These are phyloP conservation scores for Erebia aethiops DNA, from an alignment of 2,888 invertebrate genomes.

Conservation along the genomic window DNA sequence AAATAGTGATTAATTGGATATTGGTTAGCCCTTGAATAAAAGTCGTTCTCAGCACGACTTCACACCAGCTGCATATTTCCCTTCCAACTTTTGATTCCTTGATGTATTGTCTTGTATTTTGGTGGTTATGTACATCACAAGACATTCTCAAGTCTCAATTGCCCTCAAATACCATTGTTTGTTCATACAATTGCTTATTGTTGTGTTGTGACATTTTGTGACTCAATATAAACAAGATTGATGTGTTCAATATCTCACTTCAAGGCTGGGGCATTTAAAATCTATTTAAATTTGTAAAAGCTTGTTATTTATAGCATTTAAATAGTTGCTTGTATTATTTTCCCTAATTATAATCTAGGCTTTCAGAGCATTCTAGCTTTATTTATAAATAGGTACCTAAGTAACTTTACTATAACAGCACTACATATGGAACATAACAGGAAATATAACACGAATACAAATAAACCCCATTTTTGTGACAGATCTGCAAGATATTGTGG, in stretches of 20 bases:
- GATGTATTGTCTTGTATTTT: conserved; percentile 42
- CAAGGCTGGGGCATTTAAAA: conserved; percentile 34
- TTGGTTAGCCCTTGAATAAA: conserved; percentile 14
- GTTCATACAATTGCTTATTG: conserved; percentile 41
- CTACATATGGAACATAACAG: too few relatives aligned
- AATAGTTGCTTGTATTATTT: background rate
- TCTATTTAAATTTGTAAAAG: conserved; percentile 25
- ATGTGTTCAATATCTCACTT: conserved; percentile 50
- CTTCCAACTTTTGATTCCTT: conserved; percentile 38
- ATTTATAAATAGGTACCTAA: too few relatives aligned
- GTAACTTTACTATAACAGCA: too few relatives aligned
- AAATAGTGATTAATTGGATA: conserved; percentile 2
- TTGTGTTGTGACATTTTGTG: conserved; percentile 57
- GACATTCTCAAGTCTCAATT: conserved; percentile 43
- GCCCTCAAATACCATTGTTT: conserved; percentile 39
- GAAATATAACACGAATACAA: too few relatives aligned
- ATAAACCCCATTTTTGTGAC: too few relatives aligned
- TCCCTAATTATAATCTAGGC: background rate
- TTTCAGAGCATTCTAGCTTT: too few relatives aligned
- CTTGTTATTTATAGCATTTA: conserved; percentile 16
- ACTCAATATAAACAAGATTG: conserved; percentile 59
- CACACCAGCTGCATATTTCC: conserved; percentile 41
- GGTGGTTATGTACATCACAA: conserved; percentile 40
- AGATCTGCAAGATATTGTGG: too few relatives aligned
- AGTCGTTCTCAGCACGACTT: conserved; percentile 8